phyloP scores from a whole-genome alignment of 2,888 invertebrate species.

The Graphium colonna region DNA sequence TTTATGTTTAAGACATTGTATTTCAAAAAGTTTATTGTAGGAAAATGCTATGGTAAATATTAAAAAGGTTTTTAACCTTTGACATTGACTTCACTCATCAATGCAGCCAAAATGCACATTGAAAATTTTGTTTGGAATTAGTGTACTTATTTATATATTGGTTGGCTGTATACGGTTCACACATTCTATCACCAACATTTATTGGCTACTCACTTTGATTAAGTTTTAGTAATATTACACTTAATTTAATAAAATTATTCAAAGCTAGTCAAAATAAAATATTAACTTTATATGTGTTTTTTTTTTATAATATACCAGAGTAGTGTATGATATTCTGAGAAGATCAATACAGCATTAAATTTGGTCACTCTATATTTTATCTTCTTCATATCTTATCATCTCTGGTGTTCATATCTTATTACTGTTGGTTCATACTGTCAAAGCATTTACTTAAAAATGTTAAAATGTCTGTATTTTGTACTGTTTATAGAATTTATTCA shows the following conservation, averaged over 20 bases:
- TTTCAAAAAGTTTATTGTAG: background rate
- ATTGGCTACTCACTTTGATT: slow-evolving; percentile 24
- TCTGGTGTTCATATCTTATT: too few species aligned
- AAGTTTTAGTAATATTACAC: slow-evolving; percentile 33
- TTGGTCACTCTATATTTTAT: too few species aligned
- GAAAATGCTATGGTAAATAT: background rate
- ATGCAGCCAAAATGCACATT: background rate
- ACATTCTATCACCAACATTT: background rate
- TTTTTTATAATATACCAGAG: too few species aligned
- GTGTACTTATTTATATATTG: background rate
- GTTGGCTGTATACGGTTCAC: background rate
- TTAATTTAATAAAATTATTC: slow-evolving; percentile 43
- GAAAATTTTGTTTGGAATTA: background rate
- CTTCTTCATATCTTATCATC: too few species aligned
- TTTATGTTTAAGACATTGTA: background rate
- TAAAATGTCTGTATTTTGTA: too few species aligned
- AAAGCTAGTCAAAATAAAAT: slow-evolving; percentile 64
- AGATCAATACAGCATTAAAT: too few species aligned
- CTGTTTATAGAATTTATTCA: too few species aligned
- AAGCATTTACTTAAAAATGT: too few species aligned
- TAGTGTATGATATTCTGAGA: too few species aligned
- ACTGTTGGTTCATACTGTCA: too few species aligned
- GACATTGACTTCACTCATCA: background rate
- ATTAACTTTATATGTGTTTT: slow-evolving; percentile 17
- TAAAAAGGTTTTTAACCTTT: background rate